These are phyloP conservation scores for Limnothrissa miodon DNA, from an alignment of 2,113 vertebrate species.

Conservation along the genomic window DNA sequence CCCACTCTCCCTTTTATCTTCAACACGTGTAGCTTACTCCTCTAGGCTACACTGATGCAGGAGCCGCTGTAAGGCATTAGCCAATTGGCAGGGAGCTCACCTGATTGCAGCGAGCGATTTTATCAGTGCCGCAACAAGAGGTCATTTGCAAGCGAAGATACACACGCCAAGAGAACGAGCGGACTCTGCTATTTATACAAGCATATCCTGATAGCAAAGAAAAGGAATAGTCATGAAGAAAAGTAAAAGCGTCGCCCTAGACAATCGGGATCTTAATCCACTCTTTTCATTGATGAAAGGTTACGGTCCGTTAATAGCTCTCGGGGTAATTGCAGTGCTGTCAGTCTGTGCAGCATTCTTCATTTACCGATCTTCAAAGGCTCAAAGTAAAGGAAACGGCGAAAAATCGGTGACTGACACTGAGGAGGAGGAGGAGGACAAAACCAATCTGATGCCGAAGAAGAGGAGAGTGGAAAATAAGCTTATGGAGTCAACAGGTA, in stretches of 20 bases:
- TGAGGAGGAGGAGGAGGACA: constrained; percentile 20
- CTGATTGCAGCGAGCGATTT: constrained; percentile 46
- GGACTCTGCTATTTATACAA: background rate
- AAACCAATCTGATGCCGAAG: background rate
- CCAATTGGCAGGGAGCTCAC: constrained; percentile 38
- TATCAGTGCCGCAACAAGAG: constrained; percentile 58
- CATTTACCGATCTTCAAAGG: constrained; percentile 62
- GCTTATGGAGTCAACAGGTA: constrained; percentile 54
- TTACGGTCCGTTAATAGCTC: constrained; percentile 59
- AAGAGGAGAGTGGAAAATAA: constrained; percentile 17
- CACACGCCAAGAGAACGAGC: background rate
- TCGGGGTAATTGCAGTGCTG: constrained; percentile 56
- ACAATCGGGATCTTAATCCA: constrained; percentile 60
- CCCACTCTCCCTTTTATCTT: background rate
- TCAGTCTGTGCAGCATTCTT: constrained; percentile 61
- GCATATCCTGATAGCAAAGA: background rate
- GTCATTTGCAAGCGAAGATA: constrained; percentile 41
- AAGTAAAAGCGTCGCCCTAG: constrained; percentile 46
- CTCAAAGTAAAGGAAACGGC: constrained; percentile 52
- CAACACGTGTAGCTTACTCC: background rate
- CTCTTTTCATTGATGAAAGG: constrained; percentile 63
- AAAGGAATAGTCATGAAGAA: constrained; percentile 43
- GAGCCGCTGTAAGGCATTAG: constrained; percentile 16
- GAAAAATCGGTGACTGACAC: constrained; percentile 17
- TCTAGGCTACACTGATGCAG: background rate